These are phyloP conservation scores for Uropsilus gracilis DNA, from an alignment of 2,113 vertebrate species.

Conservation along the genomic window DNA sequence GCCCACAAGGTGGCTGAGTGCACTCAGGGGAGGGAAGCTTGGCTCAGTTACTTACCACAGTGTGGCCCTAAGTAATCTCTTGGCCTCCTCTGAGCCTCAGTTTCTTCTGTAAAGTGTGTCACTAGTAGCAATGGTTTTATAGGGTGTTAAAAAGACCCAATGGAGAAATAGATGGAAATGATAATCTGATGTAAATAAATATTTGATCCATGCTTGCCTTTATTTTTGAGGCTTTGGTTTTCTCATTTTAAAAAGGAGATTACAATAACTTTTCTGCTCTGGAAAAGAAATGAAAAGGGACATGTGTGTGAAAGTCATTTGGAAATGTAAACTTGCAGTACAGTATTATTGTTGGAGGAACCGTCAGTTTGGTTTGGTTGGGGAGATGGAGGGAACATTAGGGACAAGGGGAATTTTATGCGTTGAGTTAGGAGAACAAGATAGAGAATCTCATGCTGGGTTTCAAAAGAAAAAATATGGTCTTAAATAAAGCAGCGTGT, in stretches of 20 bases:
- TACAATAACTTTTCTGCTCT: slow-evolving; percentile 5
- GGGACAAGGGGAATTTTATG: slow-evolving; percentile 37
- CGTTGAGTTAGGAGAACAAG: slow-evolving; percentile 51
- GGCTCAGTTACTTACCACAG: fast-evolving
- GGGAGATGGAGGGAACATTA: background rate
- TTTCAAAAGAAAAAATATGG: background rate
- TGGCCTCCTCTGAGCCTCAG: background rate
- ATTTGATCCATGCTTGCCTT: background rate
- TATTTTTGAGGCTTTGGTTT: background rate
- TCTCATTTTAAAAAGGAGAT: slow-evolving; percentile 21
- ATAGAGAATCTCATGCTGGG: slow-evolving; percentile 20
- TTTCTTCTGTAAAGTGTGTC: background rate
- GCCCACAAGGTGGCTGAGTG: background rate
- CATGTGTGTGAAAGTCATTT: slow-evolving; percentile 55
- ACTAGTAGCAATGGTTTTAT: background rate
- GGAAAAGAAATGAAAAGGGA: background rate
- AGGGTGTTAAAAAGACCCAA: background rate
- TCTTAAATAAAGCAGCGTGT: slow-evolving; percentile 60
- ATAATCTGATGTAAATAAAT: fast-evolving
- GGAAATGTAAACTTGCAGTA: background rate
- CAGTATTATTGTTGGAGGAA: slow-evolving; percentile 34
- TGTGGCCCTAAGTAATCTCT: background rate
- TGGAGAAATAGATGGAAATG: background rate
- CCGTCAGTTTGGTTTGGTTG: background rate
- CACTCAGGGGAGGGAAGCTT: background rate